Base-by-base conservation (phyloP, 2,888 invertebrate species). In the Chloromyia formosa region DNA sequence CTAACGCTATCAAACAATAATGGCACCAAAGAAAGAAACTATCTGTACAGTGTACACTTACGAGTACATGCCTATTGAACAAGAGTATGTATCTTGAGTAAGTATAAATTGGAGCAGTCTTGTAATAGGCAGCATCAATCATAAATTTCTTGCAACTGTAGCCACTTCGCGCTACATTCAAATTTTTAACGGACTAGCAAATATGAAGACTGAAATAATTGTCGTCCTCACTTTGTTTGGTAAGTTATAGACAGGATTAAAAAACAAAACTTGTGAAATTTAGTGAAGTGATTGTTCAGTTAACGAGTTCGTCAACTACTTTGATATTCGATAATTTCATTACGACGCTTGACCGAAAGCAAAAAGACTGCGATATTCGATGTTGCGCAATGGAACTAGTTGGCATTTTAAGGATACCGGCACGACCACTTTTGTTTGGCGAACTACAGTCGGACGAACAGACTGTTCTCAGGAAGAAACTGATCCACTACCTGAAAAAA, bases 41-140 rank as follows among this genome's bases (percentile, higher is more conserved):
- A 49, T 49, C 5, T 49, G 12, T n/a, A 10, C 12, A n/a, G 12
- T 35, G 27, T 35, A 35, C 27, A 35, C 27, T 35, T 35, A 7
- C 27, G 7, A 35, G 12, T 49, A 12, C 49, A 49, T 7, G 49
- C 14, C 49, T 49, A 49, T 49, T 49, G 14, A 49, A 49, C 27
- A 7, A 35, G 7, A 35, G 27, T 35, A 35, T 35, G 16, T 49
- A 49, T n/a, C 16, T 49, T n/a, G 10, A n/a, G 49, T 69, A 54
- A 5, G 54, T 69, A 69, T 69, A 69, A 69, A 69, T 54, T 69
- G 45, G 69, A 69, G 12, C 53, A 69, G 69, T 16, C 14, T 69
- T 54, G 35, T 35, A 54, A 56, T 18, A 23, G 18, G 23, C 12
- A n/a, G 5, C 54, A 69, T 69, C 69, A 69, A 54, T 54, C 35